These are phyloP conservation scores for Stenoptilia bipunctidactyla DNA, from an alignment of 2,888 invertebrate genomes.

Conservation along the genomic window DNA sequence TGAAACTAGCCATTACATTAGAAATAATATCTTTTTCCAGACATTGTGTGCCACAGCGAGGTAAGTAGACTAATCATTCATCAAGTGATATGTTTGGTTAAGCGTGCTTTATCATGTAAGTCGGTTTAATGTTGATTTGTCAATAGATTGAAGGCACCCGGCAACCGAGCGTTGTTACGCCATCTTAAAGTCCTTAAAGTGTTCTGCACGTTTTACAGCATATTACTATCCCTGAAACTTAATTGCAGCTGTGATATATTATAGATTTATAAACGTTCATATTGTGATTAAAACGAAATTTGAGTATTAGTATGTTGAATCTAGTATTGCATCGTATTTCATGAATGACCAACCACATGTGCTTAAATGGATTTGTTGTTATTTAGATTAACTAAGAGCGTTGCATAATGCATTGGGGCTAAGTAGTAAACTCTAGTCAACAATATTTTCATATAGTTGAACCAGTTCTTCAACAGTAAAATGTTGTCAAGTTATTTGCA, in stretches of 20 bases:
- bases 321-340: slow-evolving; percentile 54
- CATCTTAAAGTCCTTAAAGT: slow-evolving; percentile 67
- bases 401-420: slow-evolving; percentile 42
- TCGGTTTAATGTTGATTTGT: slow-evolving; percentile 59
- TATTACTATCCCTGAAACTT: slow-evolving; percentile 13
- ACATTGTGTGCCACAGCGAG: slow-evolving; percentile 67
- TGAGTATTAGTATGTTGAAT: slow-evolving; percentile 52
- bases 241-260: no score
- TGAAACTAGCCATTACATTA: slow-evolving; percentile 72
- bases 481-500: slow-evolving; percentile 11
- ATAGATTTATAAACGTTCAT: no score
- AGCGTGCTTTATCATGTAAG: slow-evolving; percentile 37
- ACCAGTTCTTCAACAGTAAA: no score
- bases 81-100: slow-evolving; percentile 46
- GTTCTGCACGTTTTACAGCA: slow-evolving; percentile 62
- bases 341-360: slow-evolving; percentile 63
- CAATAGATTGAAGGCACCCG: slow-evolving; percentile 64
- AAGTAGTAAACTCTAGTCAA: not conserved
- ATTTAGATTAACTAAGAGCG: slow-evolving; percentile 39
- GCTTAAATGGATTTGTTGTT: slow-evolving; percentile 56
- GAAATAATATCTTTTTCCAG: slow-evolving; percentile 72
- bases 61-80: slow-evolving; percentile 61
- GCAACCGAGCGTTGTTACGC: slow-evolving; percentile 70
- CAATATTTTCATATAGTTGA: no score
- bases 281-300: no score